These are phyloP conservation scores for Odontocerum albicorne DNA, from an alignment of 2,888 invertebrate species.

Conservation along the genomic window DNA sequence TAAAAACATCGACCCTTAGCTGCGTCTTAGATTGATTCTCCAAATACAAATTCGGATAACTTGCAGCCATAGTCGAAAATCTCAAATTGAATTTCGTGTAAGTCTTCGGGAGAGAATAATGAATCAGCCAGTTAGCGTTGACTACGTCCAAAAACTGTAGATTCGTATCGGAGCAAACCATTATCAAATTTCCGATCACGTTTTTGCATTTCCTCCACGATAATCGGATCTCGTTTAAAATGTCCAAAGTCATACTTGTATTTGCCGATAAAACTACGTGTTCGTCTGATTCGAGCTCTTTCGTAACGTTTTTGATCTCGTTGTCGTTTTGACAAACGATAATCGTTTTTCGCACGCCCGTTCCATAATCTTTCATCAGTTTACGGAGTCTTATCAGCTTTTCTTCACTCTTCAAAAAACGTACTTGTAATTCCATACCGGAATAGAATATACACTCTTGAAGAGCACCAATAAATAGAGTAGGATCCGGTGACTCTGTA, in stretches of 20 bases:
- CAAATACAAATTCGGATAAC: constrained; percentile 53
- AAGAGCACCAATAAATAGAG: constrained; percentile 70
- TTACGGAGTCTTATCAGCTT: constrained; percentile 53
- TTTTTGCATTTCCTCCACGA: constrained; percentile 48
- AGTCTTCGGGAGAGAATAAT: constrained; percentile 67
- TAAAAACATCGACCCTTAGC: constrained; percentile 55
- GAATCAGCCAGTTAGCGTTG: constrained; percentile 67
- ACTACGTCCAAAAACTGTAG: constrained; percentile 64
- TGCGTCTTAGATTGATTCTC: constrained; percentile 37
- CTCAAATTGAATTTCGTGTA: constrained; percentile 71
- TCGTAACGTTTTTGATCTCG: constrained; percentile 52
- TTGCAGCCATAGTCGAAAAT: constrained; percentile 66
- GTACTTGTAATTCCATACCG: constrained; percentile 51
- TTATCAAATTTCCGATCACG: constrained; percentile 51
- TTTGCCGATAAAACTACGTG: constrained; percentile 45
- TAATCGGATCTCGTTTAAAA: constrained; percentile 47
- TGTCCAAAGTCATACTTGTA: constrained; percentile 47
- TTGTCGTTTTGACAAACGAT: constrained; percentile 63
- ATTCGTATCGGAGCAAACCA: constrained; percentile 71
- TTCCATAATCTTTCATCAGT: constrained; percentile 35
- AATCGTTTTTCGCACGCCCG: constrained; percentile 56
- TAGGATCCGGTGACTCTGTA: constrained; percentile 58
- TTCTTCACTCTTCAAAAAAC: constrained; percentile 46
- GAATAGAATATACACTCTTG: constrained; percentile 77
- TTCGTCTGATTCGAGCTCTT: constrained; percentile 35